Evolutionary conservation across 2,113 vertebrate species (phyloP), one percentile per base, ranked within the genome.

Genomic region (Spea multiplicata): DNA sequence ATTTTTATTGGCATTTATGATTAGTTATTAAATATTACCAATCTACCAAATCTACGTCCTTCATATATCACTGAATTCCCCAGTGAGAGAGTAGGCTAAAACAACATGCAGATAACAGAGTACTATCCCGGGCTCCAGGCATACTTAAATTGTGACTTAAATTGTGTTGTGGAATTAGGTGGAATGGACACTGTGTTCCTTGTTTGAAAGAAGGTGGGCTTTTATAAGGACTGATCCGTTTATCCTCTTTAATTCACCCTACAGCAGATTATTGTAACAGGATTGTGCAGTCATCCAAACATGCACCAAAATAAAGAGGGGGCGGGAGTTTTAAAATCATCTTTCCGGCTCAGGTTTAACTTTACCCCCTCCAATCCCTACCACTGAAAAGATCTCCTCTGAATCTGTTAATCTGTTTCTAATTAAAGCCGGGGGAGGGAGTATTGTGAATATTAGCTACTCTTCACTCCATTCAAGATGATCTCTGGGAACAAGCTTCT

Each of bases 221-320:
- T 57, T 53, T 66, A 73, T 57, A 80, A 73, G 52, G 73, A 69
- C 17, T 73, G 52, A 53, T 59, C 76, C 64, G 57, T 64, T 72
- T 44, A 44, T 48, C 62, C 61, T 73, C 77, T 10, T 80, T 64
- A 55, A 78, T 71, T 72, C 76, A 83, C 74, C 5, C 81, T 50
- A 73, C 9, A 2, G 74, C 83, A 87, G 87, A 88, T 89, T 86
- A 88, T 68, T 14, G 0, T 88, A 89, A 89, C 85, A 83, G 84
- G 88, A 88, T 87, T 88, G 82, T 84, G 83, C 76, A 84, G 83
- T 86, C 85, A 89, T 87, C 88, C 87, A 82, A 82, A 85, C 83
- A 84, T 85, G 81, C 45, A 80, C 74, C 85, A 53, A 84, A 84
- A 82, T 85, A 81, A 84, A 83, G 81, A 73, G 82, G 55, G 82